Base-by-base conservation (phyloP, 2,888 invertebrate genomes). In the Pheosia tremula region DNA sequence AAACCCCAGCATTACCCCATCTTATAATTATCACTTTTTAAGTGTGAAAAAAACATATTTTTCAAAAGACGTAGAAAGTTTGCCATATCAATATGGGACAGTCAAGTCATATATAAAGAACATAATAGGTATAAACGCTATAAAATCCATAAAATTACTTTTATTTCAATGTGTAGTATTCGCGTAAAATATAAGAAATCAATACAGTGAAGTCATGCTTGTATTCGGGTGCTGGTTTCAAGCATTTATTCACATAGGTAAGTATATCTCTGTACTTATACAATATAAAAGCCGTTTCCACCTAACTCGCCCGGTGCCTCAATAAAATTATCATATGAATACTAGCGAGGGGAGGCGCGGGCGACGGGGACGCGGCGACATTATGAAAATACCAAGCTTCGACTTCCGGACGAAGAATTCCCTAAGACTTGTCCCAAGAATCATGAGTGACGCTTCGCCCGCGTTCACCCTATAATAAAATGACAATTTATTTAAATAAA, bases 301-400 rank as follows among this genome's bases (percentile, higher is more conserved):
- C 56, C 64, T 60, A 58, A 8, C 43, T 37, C 54, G 38, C 71
- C 47, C 72, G 68, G 77, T 79, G 84, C 81, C 85, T 81, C 76
- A 78, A 82, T 81, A 81, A 86, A 83, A 92, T 92, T 91, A 92
- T 85, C 92, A 92, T 92, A 91, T 91, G 92, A 92, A 92, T 91
- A 83, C 87, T 72, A 67, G 71, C 70, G 67, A 59, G 66, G 70
- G 71, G 71, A 65, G 73, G 69, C 76, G 75, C 70, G 72, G 62
- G 61, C 61, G 67, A 60, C 59, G 73, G 61, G 24, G 66, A 62
- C 71, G 75, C 64, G 69, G 67, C 67, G 82, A 81, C 87, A 91
- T 91, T 92, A 91, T 91, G 93, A 92, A 93, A 93, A 93, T 91
- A 81, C 83, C 84, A 84, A 87, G 86, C 85, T 90, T 66, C 81